A percentile compares a stretch with the other conserved stretches of the same genome.
Evolutionary conservation across 2,797 vertebrate genomes (phyloP).

Genomic region (Crenichthys baileyi): DNA sequence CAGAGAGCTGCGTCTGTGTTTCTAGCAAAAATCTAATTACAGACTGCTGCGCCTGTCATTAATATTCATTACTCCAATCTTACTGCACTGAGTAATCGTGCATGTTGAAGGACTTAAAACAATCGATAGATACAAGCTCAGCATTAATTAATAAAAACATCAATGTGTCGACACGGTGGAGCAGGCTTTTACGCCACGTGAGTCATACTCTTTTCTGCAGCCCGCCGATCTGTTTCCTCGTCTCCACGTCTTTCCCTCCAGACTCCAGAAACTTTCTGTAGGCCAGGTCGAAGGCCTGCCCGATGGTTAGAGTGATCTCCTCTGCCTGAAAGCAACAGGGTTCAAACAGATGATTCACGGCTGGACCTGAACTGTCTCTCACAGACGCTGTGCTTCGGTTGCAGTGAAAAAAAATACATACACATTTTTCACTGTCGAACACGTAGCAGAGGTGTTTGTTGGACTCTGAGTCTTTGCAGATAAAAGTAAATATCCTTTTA

Average conservation of each 20-base stretch:
- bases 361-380: no score
- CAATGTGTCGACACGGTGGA: slow-evolving; percentile 10
- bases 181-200: accelerated
- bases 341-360: not conserved
- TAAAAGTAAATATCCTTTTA: slow-evolving; percentile 99
- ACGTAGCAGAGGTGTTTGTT: slow-evolving; percentile 98
- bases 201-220: slow-evolving; percentile 93
- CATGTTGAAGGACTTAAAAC: slow-evolving; percentile 21
- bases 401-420: slow-evolving; percentile 80
- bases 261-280: slow-evolving; percentile 99
- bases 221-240: slow-evolving; percentile 95
- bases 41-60: slow-evolving; percentile 23
- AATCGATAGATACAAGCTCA: slow-evolving; percentile 38
- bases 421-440: slow-evolving; percentile 99
- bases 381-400: not conserved
- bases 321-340: slow-evolving; percentile 84
- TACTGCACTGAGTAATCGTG: slow-evolving; percentile 31
- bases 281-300: slow-evolving; percentile 97
- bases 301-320: slow-evolving; percentile 97
- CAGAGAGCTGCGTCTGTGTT: not conserved
- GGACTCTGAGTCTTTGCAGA: slow-evolving; percentile 98
- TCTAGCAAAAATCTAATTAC: slow-evolving; percentile 19
- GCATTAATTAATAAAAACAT: slow-evolving; percentile 34
- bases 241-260: slow-evolving; percentile 97
- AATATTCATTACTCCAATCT: slow-evolving; percentile 43